phyloP scores from a whole-genome alignment of 2,888 invertebrate species.

The Caenorhabditis sp. region DNA sequence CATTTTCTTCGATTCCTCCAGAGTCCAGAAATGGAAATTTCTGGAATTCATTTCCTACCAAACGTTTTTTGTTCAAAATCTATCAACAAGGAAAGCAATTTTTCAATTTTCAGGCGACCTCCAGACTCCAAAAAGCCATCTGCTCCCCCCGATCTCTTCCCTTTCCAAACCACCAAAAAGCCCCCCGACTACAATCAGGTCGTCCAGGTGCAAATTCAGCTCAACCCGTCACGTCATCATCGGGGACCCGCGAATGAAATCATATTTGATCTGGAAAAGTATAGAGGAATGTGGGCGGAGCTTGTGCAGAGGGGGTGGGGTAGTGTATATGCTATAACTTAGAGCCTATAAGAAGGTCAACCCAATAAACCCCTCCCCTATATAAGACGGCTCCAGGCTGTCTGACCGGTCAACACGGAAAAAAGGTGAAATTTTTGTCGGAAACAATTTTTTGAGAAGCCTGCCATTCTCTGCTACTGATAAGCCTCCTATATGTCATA shows the following conservation, averaged over 20 bases:
- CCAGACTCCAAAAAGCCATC: background rate
- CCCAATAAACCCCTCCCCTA: background rate
- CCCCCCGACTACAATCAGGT: conserved; percentile 15
- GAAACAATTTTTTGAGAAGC: background rate
- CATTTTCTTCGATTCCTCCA: no score
- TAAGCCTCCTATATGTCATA: background rate
- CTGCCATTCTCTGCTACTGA: background rate
- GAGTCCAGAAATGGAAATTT: no score
- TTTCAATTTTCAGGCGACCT: no score
- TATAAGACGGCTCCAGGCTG: conserved; percentile 17
- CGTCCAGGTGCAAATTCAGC: conserved; percentile 28
- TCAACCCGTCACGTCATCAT: conserved; percentile 33
- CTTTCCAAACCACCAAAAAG: background rate
- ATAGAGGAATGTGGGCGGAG: conserved; percentile 24
- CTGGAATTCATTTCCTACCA: no score
- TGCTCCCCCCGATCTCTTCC: background rate
- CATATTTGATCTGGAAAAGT: conserved; percentile 33
- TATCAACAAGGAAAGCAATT: background rate
- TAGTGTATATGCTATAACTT: background rate
- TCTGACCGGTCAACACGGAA: conserved; percentile 34
- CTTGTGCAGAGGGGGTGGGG: background rate
- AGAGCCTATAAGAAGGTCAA: background rate
- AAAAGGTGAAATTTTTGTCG: background rate
- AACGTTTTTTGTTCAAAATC: background rate
- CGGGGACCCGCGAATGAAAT: conserved; percentile 40